These are phyloP conservation scores for Dolichopus griseipennis DNA, from an alignment of 2,888 invertebrate genomes.

Conservation along the genomic window DNA sequence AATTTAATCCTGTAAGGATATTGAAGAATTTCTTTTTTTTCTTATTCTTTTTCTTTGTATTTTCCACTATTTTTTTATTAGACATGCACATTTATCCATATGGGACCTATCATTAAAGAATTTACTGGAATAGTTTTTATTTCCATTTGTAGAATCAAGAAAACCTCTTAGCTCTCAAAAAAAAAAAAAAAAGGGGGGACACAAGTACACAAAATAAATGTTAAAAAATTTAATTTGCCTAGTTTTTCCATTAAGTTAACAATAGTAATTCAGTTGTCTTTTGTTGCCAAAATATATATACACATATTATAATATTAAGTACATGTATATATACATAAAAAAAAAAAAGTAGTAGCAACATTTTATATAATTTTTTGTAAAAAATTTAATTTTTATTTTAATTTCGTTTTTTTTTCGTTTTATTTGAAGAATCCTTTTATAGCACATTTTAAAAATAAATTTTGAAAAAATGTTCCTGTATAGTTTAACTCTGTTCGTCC, in stretches of 20 bases:
- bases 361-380: not conserved
- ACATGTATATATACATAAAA: too few relatives aligned
- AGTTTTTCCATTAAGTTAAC: conserved; percentile 6
- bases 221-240: not conserved
- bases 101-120: too few relatives aligned
- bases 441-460: too few relatives aligned
- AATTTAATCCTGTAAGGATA: too few relatives aligned
- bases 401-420: not conserved
- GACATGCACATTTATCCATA: too few relatives aligned
- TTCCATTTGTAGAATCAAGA: not conserved
- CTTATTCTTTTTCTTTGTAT: too few relatives aligned
- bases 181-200: not conserved
- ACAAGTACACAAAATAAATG: too few relatives aligned
- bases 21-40: too few relatives aligned
- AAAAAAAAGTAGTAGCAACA: not conserved
- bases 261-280: conserved; percentile 4
- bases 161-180: not conserved
- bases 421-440: not conserved
- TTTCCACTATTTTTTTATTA: too few relatives aligned
- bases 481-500: too few relatives aligned
- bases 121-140: not conserved
- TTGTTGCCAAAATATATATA: not conserved
- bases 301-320: too few relatives aligned
- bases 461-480: too few relatives aligned
- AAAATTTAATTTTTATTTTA: not conserved